phyloP scores from a whole-genome alignment of 2,113 vertebrate genomes.

The Rhodinocichla rosea region DNA sequence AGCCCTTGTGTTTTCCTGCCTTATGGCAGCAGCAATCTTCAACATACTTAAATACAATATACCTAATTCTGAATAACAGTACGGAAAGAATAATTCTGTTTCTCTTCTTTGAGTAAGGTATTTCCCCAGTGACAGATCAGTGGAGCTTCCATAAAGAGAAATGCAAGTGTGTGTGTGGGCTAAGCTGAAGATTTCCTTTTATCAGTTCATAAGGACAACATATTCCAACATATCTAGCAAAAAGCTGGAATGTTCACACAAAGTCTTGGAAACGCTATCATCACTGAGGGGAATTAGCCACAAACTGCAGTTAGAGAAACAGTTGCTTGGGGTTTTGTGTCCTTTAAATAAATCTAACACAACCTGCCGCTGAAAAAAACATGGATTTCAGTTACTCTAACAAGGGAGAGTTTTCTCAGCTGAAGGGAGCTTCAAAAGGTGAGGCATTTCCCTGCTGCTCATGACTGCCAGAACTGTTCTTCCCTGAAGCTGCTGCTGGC shows the following conservation, averaged over 20 bases:
- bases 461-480: background rate
- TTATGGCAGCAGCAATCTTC: background rate
- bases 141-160: background rate
- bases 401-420: slow-evolving; percentile 15
- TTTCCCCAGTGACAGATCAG: background rate
- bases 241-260: background rate
- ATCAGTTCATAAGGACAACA: background rate
- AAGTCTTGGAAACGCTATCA: background rate
- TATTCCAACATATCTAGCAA: background rate
- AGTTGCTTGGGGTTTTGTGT: background rate
- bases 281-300: background rate
- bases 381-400: background rate
- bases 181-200: background rate
- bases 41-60: background rate
- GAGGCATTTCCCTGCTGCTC: background rate
- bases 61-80: background rate
- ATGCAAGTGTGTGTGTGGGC: background rate
- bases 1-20: background rate
- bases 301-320: background rate
- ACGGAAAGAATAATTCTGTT: background rate
- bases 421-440: background rate
- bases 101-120: background rate
- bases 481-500: background rate
- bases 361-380: background rate
- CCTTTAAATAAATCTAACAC: background rate